Percentiles rank a stretch among this genome's conserved stretches.
These are phyloP conservation scores for Penaeus vannamei DNA, from an alignment of 1,140 invertebrate genomes.

Conservation along the genomic window DNA sequence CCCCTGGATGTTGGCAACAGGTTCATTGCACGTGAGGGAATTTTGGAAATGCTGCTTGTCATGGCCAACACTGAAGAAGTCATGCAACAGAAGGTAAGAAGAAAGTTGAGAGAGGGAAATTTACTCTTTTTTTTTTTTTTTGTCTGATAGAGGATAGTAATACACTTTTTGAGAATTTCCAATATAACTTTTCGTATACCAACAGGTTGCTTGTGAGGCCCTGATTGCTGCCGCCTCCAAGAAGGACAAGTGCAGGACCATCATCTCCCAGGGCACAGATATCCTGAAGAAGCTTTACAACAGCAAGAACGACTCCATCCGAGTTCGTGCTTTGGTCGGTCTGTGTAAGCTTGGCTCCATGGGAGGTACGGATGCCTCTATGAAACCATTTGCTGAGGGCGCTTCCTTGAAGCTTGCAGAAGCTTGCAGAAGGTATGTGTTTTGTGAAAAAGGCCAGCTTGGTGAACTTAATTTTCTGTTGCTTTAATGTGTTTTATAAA, in stretches of 20 bases:
- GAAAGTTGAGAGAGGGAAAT: background rate
- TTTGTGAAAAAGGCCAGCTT: too few species aligned
- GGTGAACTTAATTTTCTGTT: background rate
- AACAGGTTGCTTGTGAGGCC: conserved; percentile 95
- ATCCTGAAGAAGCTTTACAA: conserved; percentile 95
- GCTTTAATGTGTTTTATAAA: background rate
- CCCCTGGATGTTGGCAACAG: conserved; percentile 95
- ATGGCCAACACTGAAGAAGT: conserved; percentile 92
- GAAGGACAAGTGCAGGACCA: conserved; percentile 94
- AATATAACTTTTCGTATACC: conserved; percentile 22
- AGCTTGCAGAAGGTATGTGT: conserved; percentile 82
- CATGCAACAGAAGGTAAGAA: conserved; percentile 79
- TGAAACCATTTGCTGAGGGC: conserved; percentile 94
- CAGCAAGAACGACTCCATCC: conserved; percentile 91
- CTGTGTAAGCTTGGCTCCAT: conserved; percentile 97
- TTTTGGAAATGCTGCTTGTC: conserved; percentile 96
- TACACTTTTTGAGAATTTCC: background rate
- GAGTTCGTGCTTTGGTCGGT: conserved; percentile 91
- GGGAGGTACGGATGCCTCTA: conserved; percentile 95
- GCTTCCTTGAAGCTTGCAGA: conserved; percentile 93
- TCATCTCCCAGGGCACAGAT: conserved; percentile 91
- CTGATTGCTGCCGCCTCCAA: conserved; percentile 96
- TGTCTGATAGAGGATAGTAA: background rate
- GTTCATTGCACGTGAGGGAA: conserved; percentile 91
- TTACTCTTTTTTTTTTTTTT: background rate